Conservation (phyloP, 2,888 invertebrate species). For the Ganaspis brasiliensis region DNA sequence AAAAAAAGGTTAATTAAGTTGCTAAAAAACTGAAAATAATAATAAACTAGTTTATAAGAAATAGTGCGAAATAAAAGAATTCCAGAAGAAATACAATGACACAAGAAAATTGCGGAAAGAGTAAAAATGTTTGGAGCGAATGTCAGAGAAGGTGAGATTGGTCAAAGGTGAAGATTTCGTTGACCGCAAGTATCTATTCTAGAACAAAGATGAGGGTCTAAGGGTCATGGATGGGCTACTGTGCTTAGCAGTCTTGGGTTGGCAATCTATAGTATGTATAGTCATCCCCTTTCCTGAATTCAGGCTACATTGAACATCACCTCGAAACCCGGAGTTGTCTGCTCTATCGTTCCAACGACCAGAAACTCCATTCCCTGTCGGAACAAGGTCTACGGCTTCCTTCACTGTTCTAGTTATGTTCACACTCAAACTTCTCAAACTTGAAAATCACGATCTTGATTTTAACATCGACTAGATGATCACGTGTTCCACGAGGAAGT, state of each 20-base stretch:
- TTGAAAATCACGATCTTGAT: slow-evolving; percentile 19
- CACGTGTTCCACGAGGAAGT: slow-evolving; percentile 30
- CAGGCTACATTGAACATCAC: slow-evolving; percentile 63
- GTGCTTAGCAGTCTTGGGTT: slow-evolving; percentile 54
- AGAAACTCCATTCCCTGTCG: slow-evolving; percentile 67
- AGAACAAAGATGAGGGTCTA: slow-evolving; percentile 13
- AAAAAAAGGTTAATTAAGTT: too few species aligned
- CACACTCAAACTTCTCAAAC: slow-evolving; percentile 25
- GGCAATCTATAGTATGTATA: slow-evolving; percentile 32
- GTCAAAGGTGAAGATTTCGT: slow-evolving; percentile 7
- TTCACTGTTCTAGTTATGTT: slow-evolving; percentile 35
- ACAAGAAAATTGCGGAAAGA: neutral
- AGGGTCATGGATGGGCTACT: slow-evolving; percentile 34
- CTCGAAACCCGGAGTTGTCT: slow-evolving; percentile 56
- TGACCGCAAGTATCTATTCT: slow-evolving; percentile 22
- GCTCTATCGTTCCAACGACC: slow-evolving; percentile 60
- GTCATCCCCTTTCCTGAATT: slow-evolving; percentile 55
- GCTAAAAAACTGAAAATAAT: too few species aligned
- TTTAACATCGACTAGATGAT: slow-evolving; percentile 14
- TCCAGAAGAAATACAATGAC: neutral
- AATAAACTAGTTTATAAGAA: too few species aligned
- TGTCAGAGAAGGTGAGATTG: neutral
- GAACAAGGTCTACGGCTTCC: slow-evolving; percentile 63
- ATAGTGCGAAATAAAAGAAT: too few species aligned
- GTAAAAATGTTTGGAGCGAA: neutral